Base-by-base conservation (phyloP, 2,797 vertebrate genomes). In the Apogon hyalosoma region DNA sequence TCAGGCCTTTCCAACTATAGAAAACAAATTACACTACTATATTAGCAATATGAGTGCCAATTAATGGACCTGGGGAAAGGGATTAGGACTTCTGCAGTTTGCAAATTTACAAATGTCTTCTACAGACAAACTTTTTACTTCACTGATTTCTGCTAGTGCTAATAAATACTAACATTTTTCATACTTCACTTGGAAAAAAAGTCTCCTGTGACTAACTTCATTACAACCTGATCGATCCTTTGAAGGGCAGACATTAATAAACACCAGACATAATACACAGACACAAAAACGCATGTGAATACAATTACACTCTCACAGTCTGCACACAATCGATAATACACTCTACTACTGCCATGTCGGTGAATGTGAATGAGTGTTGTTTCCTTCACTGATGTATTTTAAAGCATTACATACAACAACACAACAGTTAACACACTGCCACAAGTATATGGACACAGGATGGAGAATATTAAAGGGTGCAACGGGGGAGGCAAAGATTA, bases 401-500 rank as follows among this genome's bases (percentile, higher is more conserved):
- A 40, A 51, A 15, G 60, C 64, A 51, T 58, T 24, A 68, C 69
- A 47, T 3, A 70, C 58, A 41, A 61, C 54, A 48, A 63, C 82
- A 88, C 41, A 53, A 72, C 36, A 46, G 48, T 46, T 38, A 36
- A 80, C 66, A 77, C 60, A 40, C 58, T 18, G 71, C 46, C 67
- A 84, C 71, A 77, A 13, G 71, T 75, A 86, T 47, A 87, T 64
- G 71, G 73, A 80, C 46, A 28, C 54, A 80, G 15, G 63, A 82
- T 72, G 72, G 62, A 14, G 48, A 60, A 67, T 90, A 94, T 94
- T 94, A 93, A 94, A 94, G 52, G 92, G 91, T 94, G 93, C 92
- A 94, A 92, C 80, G 49, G 52, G 67, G 61, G 41, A 57, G 46
- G 36, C 18, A 43, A 59, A 50, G 55, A 56, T 52, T 24, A 63